Percentiles rank a stretch among this genome's conserved stretches.
phyloP scores from a whole-genome alignment of 2,797 vertebrate species.

The Remorina albescens region DNA sequence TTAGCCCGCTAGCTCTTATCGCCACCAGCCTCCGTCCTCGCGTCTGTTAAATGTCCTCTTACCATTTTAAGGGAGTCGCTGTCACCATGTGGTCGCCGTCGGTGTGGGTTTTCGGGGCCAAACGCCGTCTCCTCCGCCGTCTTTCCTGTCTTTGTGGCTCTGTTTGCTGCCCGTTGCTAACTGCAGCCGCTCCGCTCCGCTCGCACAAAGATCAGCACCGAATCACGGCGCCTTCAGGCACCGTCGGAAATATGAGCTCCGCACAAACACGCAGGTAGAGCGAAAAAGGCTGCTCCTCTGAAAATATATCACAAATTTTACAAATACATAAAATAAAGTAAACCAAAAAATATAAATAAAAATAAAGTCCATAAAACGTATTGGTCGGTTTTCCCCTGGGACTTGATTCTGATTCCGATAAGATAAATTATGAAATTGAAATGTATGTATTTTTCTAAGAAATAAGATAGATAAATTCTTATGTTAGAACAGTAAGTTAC shows the following conservation, averaged over 20 bases:
- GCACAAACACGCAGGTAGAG: not conserved
- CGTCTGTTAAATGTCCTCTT: constrained; percentile 27
- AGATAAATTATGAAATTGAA: no score
- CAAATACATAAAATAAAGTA: not conserved
- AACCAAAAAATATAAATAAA: not conserved
- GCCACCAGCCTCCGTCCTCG: not conserved
- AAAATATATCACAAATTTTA: no score
- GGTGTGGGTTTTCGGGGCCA: not conserved
- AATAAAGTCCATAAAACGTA: no score
- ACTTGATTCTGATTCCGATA: no score
- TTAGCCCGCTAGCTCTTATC: constrained; percentile 67
- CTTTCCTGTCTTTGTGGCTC: constrained; percentile 6
- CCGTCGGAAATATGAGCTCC: constrained; percentile 27
- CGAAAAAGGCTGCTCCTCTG: not conserved
- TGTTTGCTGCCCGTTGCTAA: constrained; percentile 63
- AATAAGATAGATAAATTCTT: no score
- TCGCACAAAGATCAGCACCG: constrained; percentile 81
- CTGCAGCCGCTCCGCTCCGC: constrained; percentile 71
- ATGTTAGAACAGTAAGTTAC: no score
- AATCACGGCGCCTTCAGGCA: constrained; percentile 52
- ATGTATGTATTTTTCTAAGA: no score
- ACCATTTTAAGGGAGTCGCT: constrained; percentile 70
- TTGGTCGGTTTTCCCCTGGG: no score
- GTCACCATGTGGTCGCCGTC: constrained; percentile 20
- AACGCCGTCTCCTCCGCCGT: constrained; percentile 19